Percentiles rank a stretch among this genome's conserved stretches.
These are phyloP conservation scores for Chelonia mydas DNA, from an alignment of 2,797 vertebrate species.

Conservation along the genomic window DNA sequence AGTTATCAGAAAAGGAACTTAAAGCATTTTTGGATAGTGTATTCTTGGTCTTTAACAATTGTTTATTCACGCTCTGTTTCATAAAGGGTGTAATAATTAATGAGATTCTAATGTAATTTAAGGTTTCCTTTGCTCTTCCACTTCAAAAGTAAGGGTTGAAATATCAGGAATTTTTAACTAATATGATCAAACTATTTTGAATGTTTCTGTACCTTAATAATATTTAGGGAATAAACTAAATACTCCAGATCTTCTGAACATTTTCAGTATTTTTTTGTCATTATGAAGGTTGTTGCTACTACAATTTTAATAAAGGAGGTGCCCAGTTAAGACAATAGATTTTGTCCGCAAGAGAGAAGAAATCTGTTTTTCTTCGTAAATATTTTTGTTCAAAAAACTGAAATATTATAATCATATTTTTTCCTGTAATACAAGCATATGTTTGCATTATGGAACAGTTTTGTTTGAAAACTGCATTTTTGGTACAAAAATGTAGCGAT, in stretches of 20 bases:
- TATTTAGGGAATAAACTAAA: background rate
- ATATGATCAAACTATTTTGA: background rate
- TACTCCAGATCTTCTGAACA: background rate
- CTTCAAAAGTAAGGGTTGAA: background rate
- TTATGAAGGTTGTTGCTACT: background rate
- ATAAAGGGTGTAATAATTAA: background rate
- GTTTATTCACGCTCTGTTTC: background rate
- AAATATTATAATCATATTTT: no score
- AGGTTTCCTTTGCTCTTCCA: background rate
- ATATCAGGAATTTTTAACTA: background rate
- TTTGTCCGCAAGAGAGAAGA: background rate
- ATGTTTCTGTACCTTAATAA: background rate
- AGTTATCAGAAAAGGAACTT: background rate
- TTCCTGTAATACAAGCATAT: rapidly evolving
- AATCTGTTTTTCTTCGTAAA: background rate
- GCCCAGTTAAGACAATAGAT: background rate
- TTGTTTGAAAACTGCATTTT: background rate
- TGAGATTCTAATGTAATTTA: background rate
- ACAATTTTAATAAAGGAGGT: background rate
- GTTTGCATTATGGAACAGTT: background rate
- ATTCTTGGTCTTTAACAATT: background rate
- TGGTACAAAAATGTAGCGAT: background rate
- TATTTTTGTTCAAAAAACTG: rapidly evolving
- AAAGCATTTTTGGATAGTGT: background rate
- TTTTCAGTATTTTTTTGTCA: background rate